Evolutionary conservation across 1,140 invertebrate species (phyloP), one percentile per base, ranked within the genome.

Genomic region (Formica selysi): DNA sequence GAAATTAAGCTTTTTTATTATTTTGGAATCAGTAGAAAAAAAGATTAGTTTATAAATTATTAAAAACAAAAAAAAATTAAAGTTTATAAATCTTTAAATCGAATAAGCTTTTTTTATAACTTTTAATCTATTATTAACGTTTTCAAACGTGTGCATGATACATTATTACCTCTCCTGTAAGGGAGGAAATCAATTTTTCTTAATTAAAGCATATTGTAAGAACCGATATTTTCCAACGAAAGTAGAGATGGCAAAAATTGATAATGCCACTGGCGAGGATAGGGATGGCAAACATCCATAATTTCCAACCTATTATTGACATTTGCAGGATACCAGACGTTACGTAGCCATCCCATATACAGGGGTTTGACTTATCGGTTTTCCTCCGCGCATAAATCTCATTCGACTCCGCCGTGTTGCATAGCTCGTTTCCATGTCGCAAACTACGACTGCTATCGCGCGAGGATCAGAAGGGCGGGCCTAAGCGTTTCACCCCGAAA

Each of bases 381-480:
- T 83, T 61, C 26, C 68, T 57, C 22, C 48, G 26, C 57, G 68
- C 68, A 61, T 61, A 74, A 83, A 83, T 74, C 54, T 83, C 68
- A 62, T 73, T 61, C 38, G 44, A 51, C 61, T 65, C 59, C 19
- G 57, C 29, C 68, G 71, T 44, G 83, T 64, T 70, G 84, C 54
- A 86, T 86, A 71, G 76, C 65, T 54, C 26, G 65, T 80, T 54
- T 89, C 81, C 62, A 51, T 71, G 44, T 67, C 22, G 59, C 61
- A 73, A 71, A 85, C 26, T 78, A 85, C 71, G 36, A 13, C 76
- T 54, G 41, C 59, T 86, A 89, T 89, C 85, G 83, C 83, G 57
- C 67, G 57, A 61, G 54, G 57, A 89, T 89, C 87, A 78, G 84
- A 79, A 54, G 87, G 88, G 88, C 74, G 71, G 76, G 89, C 86